Base-by-base conservation (phyloP, 1,140 invertebrate species). In the Megathymus violae region DNA sequence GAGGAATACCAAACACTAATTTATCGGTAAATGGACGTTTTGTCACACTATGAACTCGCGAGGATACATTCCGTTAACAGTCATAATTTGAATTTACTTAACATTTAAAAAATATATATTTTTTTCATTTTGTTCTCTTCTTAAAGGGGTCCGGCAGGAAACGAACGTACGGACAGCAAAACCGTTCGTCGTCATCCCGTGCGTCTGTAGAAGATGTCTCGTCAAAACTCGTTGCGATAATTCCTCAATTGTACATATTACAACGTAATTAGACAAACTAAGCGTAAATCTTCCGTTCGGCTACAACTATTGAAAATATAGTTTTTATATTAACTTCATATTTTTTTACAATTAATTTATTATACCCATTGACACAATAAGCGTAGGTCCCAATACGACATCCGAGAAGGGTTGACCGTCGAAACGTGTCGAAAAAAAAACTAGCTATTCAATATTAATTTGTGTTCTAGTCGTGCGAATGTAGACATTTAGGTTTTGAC, bases 21-120 rank as follows among this genome's bases (percentile, higher is more conserved):
- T 48, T 16, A 48, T 46, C 78, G 71, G 76, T 84, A 88, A 85
- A 87, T 89, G 87, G 87, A 89, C 87, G 85, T 87, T 80, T 82
- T 65, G 69, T 43, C 36, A 59, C 52, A 16, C 66, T 64, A 64
- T 7, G 9, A 52, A 64, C 62, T 62, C 60, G 66, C 67, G 48
- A 62, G 61, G 65, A n/a, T n/a, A n/a, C n/a, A 71, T 59, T 58
- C 62, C 64, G 40, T 73, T 47, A 48, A 54, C 48, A 56, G 36
- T 31, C 22, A 36, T 9, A 64, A 58, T 19, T 44, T 58, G 19
- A 46, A 56, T 44, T 58, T 46, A 44, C 14, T 46, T 58, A 44
- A 31, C 17, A 46, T 58, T 58, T 58, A 46, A 58, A 58, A 58
- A 58, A 50, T 48, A 41, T 17, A n/a, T n/a, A n/a, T 16, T 50